phyloP scores from a whole-genome alignment of 2,113 vertebrate species.

The Furnarius figulus region DNA sequence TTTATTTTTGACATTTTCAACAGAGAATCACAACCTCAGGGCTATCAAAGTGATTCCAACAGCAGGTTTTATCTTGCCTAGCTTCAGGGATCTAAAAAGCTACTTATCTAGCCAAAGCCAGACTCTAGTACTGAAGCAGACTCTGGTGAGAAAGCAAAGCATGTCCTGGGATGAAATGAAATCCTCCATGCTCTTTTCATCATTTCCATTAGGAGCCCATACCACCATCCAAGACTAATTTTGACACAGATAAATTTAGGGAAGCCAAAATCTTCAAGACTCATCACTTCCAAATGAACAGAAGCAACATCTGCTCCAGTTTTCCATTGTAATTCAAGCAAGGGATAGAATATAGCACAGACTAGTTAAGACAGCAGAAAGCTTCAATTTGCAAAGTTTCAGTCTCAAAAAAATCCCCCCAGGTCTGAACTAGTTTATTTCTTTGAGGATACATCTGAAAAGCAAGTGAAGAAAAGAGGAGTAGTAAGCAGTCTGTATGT shows the following conservation, averaged over 20 bases:
- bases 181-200: background rate
- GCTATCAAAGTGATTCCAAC: background rate
- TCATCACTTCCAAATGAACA: background rate
- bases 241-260: background rate
- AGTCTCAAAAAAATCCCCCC: fast-evolving
- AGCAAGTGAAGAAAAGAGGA: background rate
- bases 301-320: background rate
- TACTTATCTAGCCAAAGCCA: background rate
- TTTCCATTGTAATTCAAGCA: background rate
- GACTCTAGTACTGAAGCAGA: background rate
- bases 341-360: background rate
- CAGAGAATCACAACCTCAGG: background rate
- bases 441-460: background rate
- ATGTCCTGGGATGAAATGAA: background rate
- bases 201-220: background rate
- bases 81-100: background rate
- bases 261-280: background rate
- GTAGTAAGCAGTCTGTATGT: background rate
- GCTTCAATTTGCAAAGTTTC: background rate
- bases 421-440: background rate
- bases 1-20: background rate
- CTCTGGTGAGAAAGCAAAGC: background rate
- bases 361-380: background rate
- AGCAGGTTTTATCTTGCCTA: background rate
- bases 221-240: background rate